Percentiles rank a stretch among this genome's conserved stretches.
Evolutionary conservation across 1,140 invertebrate genomes (phyloP).

Genomic region (Anadara kagoshimensis): DNA sequence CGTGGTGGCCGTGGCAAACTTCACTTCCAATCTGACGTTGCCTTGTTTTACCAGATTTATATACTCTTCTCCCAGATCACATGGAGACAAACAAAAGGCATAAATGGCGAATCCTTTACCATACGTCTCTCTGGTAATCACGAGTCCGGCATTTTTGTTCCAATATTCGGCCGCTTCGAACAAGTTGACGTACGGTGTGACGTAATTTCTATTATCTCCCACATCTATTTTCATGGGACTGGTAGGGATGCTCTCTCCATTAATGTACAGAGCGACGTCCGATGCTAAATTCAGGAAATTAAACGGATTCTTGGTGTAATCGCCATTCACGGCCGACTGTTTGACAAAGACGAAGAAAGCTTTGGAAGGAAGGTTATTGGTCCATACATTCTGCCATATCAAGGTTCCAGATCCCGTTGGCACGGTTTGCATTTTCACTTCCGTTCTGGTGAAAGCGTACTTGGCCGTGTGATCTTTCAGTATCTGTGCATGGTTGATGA

Average conservation of each 20-base stretch:
- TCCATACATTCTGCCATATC: constrained; percentile 31
- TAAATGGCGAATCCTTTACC: constrained; percentile 16
- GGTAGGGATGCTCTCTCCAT: constrained; percentile 17
- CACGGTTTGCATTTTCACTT: constrained; percentile 25
- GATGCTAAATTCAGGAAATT: not conserved
- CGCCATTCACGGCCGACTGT: constrained; percentile 19
- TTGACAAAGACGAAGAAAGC: constrained; percentile 8
- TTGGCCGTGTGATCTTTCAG: constrained; percentile 19
- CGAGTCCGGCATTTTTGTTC: constrained; percentile 5
- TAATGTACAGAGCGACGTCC: constrained; percentile 16
- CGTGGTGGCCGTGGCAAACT: not conserved
- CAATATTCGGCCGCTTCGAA: constrained; percentile 16
- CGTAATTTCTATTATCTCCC: constrained; percentile 6
- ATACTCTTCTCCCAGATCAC: constrained; percentile 12
- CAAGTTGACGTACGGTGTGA: constrained; percentile 1
- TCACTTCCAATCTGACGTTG: constrained; percentile 20
- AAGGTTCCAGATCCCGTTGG: constrained; percentile 18
- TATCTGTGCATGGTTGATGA: constrained; percentile 26
- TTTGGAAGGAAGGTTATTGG: constrained; percentile 25
- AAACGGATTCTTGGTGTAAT: constrained; percentile 13
- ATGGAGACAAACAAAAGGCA: constrained; percentile 5
- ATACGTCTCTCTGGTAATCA: constrained; percentile 12
- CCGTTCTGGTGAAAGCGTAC: constrained; percentile 20
- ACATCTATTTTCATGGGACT: constrained; percentile 16
- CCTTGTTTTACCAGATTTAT: constrained; percentile 27